Conservation (phyloP, 2,797 vertebrate genomes). For the Kryptolebias ocellatus region DNA sequence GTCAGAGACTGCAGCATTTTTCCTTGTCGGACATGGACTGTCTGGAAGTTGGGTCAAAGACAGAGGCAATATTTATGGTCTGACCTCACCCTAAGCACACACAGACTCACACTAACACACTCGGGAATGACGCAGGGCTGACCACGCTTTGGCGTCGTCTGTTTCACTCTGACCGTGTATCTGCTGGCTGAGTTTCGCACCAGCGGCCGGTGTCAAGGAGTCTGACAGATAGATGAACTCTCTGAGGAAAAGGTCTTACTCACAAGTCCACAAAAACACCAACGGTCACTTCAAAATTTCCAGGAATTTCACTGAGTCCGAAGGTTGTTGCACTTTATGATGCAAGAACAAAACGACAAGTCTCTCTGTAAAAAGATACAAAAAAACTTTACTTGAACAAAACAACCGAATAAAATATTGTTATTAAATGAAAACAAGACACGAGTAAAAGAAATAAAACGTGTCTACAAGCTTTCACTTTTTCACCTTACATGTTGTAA, state of each 20-base stretch:
- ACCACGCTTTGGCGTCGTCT: conserved; percentile 42
- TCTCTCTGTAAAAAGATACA: too few relatives aligned
- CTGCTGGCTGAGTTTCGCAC: conserved; percentile 26
- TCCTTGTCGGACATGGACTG: conserved; percentile 79
- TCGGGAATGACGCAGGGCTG: conserved; percentile 60
- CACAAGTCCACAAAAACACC: background rate
- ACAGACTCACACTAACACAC: conserved; percentile 23
- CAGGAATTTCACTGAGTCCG: background rate
- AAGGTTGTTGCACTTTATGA: background rate
- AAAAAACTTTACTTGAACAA: too few relatives aligned
- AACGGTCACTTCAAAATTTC: too few relatives aligned
- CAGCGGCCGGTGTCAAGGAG: conserved; percentile 31
- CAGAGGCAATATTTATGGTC: conserved; percentile 73
- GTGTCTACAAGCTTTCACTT: background rate
- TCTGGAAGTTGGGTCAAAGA: conserved; percentile 69
- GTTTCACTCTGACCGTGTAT: conserved; percentile 38
- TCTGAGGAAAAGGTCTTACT: conserved; percentile 12
- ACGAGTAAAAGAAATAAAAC: too few relatives aligned
- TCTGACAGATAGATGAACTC: conserved; percentile 8
- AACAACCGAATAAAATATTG: too few relatives aligned
- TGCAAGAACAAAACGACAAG: too few relatives aligned
- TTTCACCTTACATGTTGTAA: background rate
- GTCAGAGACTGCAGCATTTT: conserved; percentile 72
- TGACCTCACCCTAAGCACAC: conserved; percentile 64
- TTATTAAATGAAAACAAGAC: too few relatives aligned